phyloP scores from a whole-genome alignment of 2,797 vertebrate genomes.

The Tenualosa thibaudeaui region DNA sequence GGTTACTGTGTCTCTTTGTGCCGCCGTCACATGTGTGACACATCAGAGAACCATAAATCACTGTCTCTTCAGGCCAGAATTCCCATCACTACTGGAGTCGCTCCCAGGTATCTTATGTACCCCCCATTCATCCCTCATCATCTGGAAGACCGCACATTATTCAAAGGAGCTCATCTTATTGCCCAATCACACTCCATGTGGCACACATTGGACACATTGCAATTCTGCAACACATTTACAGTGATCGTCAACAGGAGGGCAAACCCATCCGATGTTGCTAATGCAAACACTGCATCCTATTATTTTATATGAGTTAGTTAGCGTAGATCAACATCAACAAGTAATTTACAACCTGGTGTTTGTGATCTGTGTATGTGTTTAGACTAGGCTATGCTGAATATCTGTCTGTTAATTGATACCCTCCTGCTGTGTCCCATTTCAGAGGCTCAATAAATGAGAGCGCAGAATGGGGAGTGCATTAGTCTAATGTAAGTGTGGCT shows the following conservation, averaged over 20 bases:
- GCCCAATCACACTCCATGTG: background rate
- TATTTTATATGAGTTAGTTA: background rate
- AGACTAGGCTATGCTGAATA: conserved; percentile 52
- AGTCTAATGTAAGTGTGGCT: conserved; percentile 39
- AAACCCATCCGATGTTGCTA: background rate
- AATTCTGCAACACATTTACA: background rate
- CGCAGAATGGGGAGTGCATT: conserved; percentile 45
- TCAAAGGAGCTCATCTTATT: background rate
- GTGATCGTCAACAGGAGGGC: background rate
- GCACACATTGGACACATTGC: background rate
- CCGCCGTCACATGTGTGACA: conserved; percentile 28
- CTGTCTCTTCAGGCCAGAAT: conserved; percentile 47
- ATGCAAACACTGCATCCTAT: background rate
- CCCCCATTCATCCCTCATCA: background rate
- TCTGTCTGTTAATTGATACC: conserved; percentile 65
- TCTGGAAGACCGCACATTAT: background rate
- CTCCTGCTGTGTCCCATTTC: conserved; percentile 59
- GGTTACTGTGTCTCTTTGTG: conserved; percentile 50
- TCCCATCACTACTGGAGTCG: conserved; percentile 22
- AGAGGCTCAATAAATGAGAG: conserved; percentile 59
- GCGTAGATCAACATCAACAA: background rate
- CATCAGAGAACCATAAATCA: conserved; percentile 51
- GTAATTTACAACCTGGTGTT: background rate
- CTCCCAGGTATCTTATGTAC: conserved; percentile 32
- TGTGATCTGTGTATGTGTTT: conserved; percentile 14